Conservation (phyloP, 2,113 vertebrate species). For the Gallinago undulata region DNA sequence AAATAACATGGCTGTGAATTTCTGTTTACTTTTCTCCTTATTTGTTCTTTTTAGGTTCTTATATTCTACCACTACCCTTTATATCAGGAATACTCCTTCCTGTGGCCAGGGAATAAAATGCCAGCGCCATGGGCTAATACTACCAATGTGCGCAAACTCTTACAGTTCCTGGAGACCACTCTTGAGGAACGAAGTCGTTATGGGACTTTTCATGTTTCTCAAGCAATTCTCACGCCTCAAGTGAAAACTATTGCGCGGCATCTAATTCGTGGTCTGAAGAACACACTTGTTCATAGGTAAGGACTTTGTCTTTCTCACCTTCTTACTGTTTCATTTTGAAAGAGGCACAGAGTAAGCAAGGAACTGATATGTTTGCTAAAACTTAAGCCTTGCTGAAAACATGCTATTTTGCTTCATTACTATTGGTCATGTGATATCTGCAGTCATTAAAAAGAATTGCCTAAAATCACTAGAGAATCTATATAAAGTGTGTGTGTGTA, state of each 20-base stretch:
- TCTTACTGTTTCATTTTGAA: neutral
- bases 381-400: neutral
- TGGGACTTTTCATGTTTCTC: constrained; percentile 93
- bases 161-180: constrained; percentile 92
- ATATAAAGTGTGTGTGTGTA: neutral
- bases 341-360: neutral
- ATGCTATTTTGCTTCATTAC: neutral
- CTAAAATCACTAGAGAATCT: neutral
- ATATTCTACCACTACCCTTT: constrained; percentile 93
- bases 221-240: constrained; percentile 93
- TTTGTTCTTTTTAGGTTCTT: constrained; percentile 80
- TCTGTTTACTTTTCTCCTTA: neutral
- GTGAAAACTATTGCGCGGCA: constrained; percentile 88
- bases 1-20: neutral
- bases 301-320: neutral
- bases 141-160: constrained; percentile 86
- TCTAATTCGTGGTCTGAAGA: constrained; percentile 87
- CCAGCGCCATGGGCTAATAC: constrained; percentile 98
- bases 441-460: neutral
- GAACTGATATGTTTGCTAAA: neutral
- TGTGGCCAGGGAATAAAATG: constrained; percentile 95
- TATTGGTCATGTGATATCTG: neutral
- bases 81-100: constrained; percentile 72
- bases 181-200: constrained; percentile 83
- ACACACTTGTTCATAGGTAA: constrained; percentile 91